A percentile compares a stretch with the other conserved stretches of the same genome.
Evolutionary conservation across 2,113 vertebrate genomes (phyloP).

Genomic region (Forbesichthys papilliferus): DNA sequence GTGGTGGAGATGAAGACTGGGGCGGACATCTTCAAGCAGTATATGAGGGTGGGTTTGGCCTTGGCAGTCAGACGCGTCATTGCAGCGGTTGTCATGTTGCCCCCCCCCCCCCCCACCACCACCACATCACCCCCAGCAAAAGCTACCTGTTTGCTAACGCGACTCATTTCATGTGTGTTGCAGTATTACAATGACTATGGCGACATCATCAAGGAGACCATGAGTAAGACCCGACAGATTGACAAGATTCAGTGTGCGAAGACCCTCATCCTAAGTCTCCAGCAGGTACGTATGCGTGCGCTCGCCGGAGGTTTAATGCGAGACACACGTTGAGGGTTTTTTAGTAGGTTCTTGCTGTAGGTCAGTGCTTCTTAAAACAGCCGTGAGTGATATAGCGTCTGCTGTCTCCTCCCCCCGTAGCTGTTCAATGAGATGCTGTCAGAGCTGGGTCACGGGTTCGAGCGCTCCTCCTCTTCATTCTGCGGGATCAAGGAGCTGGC

Average conservation of each 20-base stretch:
- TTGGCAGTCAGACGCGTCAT: not conserved
- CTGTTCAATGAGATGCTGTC: constrained; percentile 99
- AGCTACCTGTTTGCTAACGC: constrained; percentile 1
- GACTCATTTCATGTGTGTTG: constrained; percentile 16
- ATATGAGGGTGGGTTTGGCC: constrained; percentile 88
- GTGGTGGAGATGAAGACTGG: constrained; percentile 98
- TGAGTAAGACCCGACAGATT: constrained; percentile 98
- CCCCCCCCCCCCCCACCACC: not conserved
- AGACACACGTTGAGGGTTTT: not conserved
- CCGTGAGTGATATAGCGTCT: not conserved
- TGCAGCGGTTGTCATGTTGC: not conserved
- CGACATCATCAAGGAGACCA: constrained; percentile 99
- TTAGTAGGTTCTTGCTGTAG: not conserved
- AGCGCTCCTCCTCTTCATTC: constrained; percentile 92
- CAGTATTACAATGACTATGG: constrained; percentile 99
- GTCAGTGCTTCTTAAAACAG: not conserved
- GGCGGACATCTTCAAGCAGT: constrained; percentile 99
- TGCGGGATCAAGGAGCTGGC: constrained; percentile 98
- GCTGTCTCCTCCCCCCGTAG: constrained; percentile 58
- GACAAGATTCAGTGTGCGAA: constrained; percentile 99
- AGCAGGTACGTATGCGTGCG: constrained; percentile 86
- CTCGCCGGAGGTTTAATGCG: not conserved
- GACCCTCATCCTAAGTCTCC: constrained; percentile 97
- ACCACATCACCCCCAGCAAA: not conserved
- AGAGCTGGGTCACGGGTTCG: constrained; percentile 93